These are phyloP conservation scores for Drosophila sucinea DNA, from an alignment of 1,140 invertebrate genomes.

Conservation along the genomic window DNA sequence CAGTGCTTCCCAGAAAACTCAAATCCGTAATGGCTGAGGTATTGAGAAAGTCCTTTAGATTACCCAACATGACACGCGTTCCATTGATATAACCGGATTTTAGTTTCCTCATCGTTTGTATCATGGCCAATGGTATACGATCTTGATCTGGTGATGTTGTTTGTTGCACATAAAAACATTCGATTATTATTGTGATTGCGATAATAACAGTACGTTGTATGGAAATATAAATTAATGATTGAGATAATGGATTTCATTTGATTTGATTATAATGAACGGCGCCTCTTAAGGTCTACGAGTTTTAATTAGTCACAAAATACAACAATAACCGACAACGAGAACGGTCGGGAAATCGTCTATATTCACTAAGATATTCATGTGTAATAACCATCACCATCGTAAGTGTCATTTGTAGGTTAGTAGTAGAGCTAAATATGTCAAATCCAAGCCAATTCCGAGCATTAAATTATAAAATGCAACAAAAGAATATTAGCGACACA, in stretches of 20 bases:
- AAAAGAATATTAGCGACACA: too few species aligned
- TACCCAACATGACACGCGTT: constrained; percentile 96
- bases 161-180: too few species aligned
- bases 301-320: constrained; percentile 60
- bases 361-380: constrained; percentile 22
- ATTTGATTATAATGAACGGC: neutral
- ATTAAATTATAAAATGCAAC: too few species aligned
- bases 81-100: constrained; percentile 99
- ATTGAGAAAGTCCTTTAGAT: constrained; percentile 95
- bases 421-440: too few species aligned
- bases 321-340: constrained; percentile 31
- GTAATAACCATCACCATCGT: constrained; percentile 7
- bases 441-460: too few species aligned
- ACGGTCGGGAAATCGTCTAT: constrained; percentile 1
- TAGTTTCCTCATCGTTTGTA: constrained; percentile 98
- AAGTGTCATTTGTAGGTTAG: too few species aligned
- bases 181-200: too few species aligned
- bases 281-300: neutral
- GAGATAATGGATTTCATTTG: constrained; percentile 8
- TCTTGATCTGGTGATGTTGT: constrained; percentile 90
- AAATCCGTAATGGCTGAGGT: constrained; percentile 98
- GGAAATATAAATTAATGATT: constrained; percentile 13
- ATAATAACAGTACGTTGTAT: too few species aligned
- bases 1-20: constrained; percentile 95
- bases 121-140: constrained; percentile 95